These are phyloP conservation scores for Todiramphus saurophagus DNA, from an alignment of 2,113 vertebrate genomes.

Conservation along the genomic window DNA sequence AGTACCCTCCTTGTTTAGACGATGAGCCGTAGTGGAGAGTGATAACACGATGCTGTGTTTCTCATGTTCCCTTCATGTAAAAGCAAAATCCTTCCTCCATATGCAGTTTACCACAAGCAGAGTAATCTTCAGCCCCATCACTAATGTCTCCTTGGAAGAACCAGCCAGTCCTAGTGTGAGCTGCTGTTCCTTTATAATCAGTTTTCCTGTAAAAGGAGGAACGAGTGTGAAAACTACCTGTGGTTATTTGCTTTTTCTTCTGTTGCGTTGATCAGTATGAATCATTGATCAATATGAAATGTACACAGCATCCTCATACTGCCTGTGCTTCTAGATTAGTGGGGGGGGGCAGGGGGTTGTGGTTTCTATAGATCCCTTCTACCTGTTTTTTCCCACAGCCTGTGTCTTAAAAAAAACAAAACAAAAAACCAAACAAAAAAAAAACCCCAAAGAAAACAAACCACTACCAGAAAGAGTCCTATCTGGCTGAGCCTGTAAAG, in stretches of 20 bases:
- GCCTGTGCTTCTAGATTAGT: background rate
- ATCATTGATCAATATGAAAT: background rate
- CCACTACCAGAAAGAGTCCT: background rate
- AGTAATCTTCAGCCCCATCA: background rate
- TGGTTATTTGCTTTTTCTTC: background rate
- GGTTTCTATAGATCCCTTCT: background rate
- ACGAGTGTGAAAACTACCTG: background rate
- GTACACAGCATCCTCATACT: background rate
- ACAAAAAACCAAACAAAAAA: too few species aligned
- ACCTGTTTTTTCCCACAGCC: background rate
- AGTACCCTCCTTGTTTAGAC: background rate
- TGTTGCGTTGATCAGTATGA: background rate
- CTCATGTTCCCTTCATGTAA: background rate
- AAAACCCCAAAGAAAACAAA: background rate
- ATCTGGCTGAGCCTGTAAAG: background rate
- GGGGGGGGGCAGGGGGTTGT: background rate
- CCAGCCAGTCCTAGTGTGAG: background rate
- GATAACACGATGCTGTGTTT: fast-evolving
- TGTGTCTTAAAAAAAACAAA: background rate
- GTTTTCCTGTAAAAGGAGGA: background rate
- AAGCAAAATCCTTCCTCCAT: background rate
- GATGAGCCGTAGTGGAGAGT: background rate
- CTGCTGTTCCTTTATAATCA: background rate
- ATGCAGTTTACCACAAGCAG: background rate
- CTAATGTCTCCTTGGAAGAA: background rate